A percentile compares a stretch with the other conserved stretches of the same genome.
Conservation (phyloP, 1,140 invertebrate genomes). For the Aphelenchoides fujianensis region DNA sequence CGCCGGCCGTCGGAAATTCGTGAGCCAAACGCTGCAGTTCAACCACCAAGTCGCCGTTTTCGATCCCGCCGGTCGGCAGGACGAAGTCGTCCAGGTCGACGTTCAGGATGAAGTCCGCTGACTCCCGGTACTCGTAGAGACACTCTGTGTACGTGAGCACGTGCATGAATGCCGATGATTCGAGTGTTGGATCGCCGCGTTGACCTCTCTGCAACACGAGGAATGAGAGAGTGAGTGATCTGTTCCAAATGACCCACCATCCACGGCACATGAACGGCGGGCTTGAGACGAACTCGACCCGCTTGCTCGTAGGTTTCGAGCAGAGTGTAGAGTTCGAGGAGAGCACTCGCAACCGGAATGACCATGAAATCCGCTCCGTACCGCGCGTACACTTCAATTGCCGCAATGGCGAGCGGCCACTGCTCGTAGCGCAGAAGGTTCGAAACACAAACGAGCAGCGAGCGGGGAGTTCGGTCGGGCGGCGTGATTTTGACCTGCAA, state of each 20-base stretch:
- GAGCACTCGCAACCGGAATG: constrained; percentile 30
- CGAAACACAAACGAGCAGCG: constrained; percentile 38
- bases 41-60: not conserved
- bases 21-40: not conserved
- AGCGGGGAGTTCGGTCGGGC: constrained; percentile 1
- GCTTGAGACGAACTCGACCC: constrained; percentile 26
- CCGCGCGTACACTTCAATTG: constrained; percentile 40
- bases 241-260: not conserved
- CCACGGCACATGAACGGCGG: not conserved
- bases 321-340: constrained; percentile 14
- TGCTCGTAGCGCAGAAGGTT: constrained; percentile 38
- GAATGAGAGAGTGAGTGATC: constrained; percentile 1
- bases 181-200: not conserved
- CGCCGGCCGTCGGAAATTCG: not conserved
- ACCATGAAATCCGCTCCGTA: constrained; percentile 35
- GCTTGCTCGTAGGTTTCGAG: constrained; percentile 26
- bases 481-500: constrained; percentile 24
- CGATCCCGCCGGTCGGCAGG: not conserved
- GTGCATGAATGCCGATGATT: not conserved
- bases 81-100: constrained; percentile 11
- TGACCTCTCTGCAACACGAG: not conserved
- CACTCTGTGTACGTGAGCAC: constrained; percentile 12
- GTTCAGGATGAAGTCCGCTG: constrained; percentile 11
- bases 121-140: constrained; percentile 11
- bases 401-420: constrained; percentile 34